Evolutionary conservation across 2,888 invertebrate genomes (phyloP), one percentile per base, ranked within the genome.

Genomic region (Villa cingulata): DNA sequence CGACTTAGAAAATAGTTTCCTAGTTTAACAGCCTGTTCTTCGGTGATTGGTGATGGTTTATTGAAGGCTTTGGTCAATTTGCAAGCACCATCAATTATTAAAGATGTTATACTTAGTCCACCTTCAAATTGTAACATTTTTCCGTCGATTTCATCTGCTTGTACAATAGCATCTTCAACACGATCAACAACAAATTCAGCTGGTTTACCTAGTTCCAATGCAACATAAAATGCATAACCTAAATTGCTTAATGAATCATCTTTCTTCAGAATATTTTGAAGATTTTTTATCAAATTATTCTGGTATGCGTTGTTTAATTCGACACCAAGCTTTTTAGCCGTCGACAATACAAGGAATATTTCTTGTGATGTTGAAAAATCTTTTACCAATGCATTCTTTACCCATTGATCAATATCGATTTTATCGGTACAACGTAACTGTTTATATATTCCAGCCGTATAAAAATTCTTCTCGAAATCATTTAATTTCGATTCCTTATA

Each of bases 141-240:
- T 14, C 86, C 83, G 70, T 95, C 89, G 5, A 90, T 84, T 74
- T 96, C 95, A 70, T 97, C 96, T 2, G 95, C 95, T 61, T 95
- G 92, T 4, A 88, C 83, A 50, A 96, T 74, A n/a, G 88, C 84
- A 64, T 94, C 91, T 68, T 94, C 92, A 39, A 47, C 45, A 46
- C 87, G 80, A 50, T 86, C 80, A 39, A 78, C 76, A 39, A 76
- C 74, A 60, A 80, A 79, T 41, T 72, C 74, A 16, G 82, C 81
- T 64, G 74, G 70, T 1, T 68, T 49, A 0, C 75, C 77, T 55
- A 92, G 71, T 54, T 82, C 76, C 40, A 86, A 73, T n/a, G 89
- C 88, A 44, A 87, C 75, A 49, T 83, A 81, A 57, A 95, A 86
- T 32, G 85, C 81, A 62, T 88, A 86, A 0, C 86, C 92, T 52